Base-by-base conservation (phyloP, 1,140 invertebrate genomes). In the Drosophila punjabiensis region DNA sequence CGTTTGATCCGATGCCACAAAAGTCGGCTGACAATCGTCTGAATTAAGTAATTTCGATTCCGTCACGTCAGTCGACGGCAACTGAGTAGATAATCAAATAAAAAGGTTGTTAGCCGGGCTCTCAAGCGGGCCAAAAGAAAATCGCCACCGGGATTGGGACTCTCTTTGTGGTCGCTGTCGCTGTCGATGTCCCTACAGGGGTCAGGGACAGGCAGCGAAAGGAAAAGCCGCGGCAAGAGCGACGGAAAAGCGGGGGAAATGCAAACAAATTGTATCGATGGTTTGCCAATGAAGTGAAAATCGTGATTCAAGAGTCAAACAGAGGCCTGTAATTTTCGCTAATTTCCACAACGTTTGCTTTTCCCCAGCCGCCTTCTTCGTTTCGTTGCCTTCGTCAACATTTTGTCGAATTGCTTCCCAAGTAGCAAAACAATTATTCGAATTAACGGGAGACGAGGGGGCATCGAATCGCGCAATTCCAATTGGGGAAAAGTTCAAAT, bases 221-320 rank as follows among this genome's bases (percentile, higher is more conserved):
- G 61, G 55, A 62, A 53, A 74, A 41, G 32, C 53, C 16, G 32
- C 8, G 28, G 24, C 35, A 1, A n/a, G 32, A 71, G 47, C 41
- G 8, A 47, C 39, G 35, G 33, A 37, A 56, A 24, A 24, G 20
- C 16, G 53, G 53, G 53, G 39, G 41, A 56, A 59, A 78, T 47
- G 20, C 60, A 53, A 71, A 63, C 70, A 79, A 79, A 65, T 79
- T 73, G 76, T 79, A 79, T 79, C 67, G 77, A 79, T 79, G 52
- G 61, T 41, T 79, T 68, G 73, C 75, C 77, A 79, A 79, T 79
- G 66, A 79, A 73, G 76, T 79, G 76, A 60, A 79, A 79, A 79
- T 79, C 77, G 77, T 79, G 77, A 79, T 79, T 14, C 53, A 55
- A 79, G 60, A 73, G 76, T 33, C 77, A 78, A 79, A 78, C 75